A percentile compares a stretch with the other conserved stretches of the same genome.
Conservation (phyloP, 2,888 invertebrate genomes). For the Nomada flava region DNA sequence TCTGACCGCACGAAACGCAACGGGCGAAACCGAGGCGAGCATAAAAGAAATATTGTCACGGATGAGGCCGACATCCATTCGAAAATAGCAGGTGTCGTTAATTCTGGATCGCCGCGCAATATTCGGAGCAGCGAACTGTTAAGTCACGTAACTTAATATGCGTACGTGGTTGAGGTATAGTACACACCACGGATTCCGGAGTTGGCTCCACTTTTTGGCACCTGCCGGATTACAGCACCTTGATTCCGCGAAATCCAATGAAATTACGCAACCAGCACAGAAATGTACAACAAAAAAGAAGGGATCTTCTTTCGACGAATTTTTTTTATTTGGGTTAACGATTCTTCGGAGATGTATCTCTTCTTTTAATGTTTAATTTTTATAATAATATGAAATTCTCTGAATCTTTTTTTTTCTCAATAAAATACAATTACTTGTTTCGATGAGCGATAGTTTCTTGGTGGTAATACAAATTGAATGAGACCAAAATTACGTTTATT, state of each 20-base stretch:
- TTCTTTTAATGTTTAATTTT: too few relatives aligned
- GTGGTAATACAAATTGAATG: too few relatives aligned
- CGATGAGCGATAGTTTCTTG: too few relatives aligned
- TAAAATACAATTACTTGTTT: background rate
- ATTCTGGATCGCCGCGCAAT: constrained; percentile 60
- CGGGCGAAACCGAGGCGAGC: constrained; percentile 9
- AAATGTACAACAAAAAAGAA: background rate
- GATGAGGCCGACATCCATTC: constrained; percentile 51
- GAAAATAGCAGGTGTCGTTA: constrained; percentile 64
- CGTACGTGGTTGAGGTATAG: constrained; percentile 31
- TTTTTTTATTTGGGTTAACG: too few relatives aligned
- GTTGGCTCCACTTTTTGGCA: constrained; percentile 58
- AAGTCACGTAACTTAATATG: constrained; percentile 64
- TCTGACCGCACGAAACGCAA: background rate
- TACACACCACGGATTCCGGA: constrained; percentile 43
- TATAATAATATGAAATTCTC: too few relatives aligned
- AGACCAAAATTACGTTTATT: too few relatives aligned
- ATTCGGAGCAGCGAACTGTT: constrained; percentile 62
- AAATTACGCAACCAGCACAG: constrained; percentile 2
- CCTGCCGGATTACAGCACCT: constrained; percentile 49
- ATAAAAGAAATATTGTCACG: constrained; percentile 51
- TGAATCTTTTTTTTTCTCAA: too few relatives aligned
- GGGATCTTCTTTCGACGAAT: background rate
- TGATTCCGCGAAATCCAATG: constrained; percentile 39
- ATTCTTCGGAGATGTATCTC: too few relatives aligned